Base-by-base conservation (phyloP, 2,888 invertebrate species). In the Urechis unicinctus region DNA sequence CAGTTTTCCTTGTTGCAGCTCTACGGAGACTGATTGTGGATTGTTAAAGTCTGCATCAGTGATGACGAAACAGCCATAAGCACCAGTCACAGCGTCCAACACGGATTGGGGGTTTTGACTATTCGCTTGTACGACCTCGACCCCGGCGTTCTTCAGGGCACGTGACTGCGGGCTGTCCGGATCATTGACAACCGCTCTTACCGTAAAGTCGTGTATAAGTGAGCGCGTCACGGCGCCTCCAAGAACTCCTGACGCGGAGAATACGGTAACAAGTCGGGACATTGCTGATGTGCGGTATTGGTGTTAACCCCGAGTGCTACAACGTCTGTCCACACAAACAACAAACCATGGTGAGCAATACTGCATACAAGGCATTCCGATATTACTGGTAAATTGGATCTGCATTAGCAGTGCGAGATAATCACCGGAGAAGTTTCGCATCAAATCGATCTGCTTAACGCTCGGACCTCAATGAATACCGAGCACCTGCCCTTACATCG, bases 21-120 rank as follows among this genome's bases (percentile, higher is more conserved):
- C 49, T 9, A 22, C 22, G 22, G 44, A n/a, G 17, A 42, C 22
- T 17, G 41, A 25, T 13, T 54, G 17, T 17, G 48, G 28, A 28
- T 49, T 30, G 30, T n/a, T 24, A 13, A 51, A 69, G 53, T 72
- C 67, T 3, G 72, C 68, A 30, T 63, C 58, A 9, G 74, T 73
- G 28, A 67, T 63, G 24, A 73, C 62, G 55, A 73, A 73, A 50
- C 66, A 67, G 21, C 65, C 72, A 42, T 67, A 63, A 4, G 64
- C 58, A 1, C 63, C 65, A 22, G 51, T 54, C 2, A 71, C 50
- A 2, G 64, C 63, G 50, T 56, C 57, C 31, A 53, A 52, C n/a
- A 70, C 59, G 5, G 53, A 13, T 17, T 9, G 17, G 9, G 36
- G 36, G 36, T 36, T 17, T 9, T 36, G 9, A 17, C 17, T 13